Evolutionary conservation across 2,888 invertebrate species (phyloP).

Genomic region (Chrysomela aeneicollis): DNA sequence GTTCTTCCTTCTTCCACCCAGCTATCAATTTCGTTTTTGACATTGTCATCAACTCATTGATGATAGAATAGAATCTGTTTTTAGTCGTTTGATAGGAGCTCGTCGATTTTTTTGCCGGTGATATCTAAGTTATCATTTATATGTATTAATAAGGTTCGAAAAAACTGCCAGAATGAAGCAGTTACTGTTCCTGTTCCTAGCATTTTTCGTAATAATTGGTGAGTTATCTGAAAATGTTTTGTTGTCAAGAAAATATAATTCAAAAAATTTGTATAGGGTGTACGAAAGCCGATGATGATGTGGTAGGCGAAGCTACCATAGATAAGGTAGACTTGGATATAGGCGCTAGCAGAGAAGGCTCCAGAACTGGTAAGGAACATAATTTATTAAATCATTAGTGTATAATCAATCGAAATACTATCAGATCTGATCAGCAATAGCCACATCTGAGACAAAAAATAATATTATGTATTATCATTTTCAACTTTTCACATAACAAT

Average conservation of each 20-base stretch:
- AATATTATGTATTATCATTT: no score
- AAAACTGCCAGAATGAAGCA: slow-evolving; percentile 54
- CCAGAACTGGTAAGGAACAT: slow-evolving; percentile 77
- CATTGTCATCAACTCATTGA: not conserved
- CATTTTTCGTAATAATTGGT: slow-evolving; percentile 53
- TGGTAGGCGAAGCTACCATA: slow-evolving; percentile 62
- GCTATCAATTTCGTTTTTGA: slow-evolving; percentile 1
- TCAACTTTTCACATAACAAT: no score
- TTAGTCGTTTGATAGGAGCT: slow-evolving; percentile 19
- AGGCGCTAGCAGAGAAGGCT: slow-evolving; percentile 86
- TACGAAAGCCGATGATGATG: slow-evolving; percentile 60
- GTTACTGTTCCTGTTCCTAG: slow-evolving; percentile 49
- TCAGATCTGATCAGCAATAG: no score
- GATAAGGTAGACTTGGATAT: slow-evolving; percentile 79
- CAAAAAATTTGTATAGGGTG: slow-evolving; percentile 57
- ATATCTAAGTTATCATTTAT: slow-evolving; percentile 27
- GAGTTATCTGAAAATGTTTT: slow-evolving; percentile 33
- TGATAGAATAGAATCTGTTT: slow-evolving; percentile 1
- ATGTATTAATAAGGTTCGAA: slow-evolving; percentile 26
- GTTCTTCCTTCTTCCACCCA: not conserved
- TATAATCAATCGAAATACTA: no score
- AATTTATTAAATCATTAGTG: not conserved
- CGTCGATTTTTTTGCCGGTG: slow-evolving; percentile 20
- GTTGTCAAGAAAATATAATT: slow-evolving; percentile 5
- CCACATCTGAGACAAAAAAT: no score